Conservation (phyloP, 2,797 vertebrate genomes). For the Chanos chanos region DNA sequence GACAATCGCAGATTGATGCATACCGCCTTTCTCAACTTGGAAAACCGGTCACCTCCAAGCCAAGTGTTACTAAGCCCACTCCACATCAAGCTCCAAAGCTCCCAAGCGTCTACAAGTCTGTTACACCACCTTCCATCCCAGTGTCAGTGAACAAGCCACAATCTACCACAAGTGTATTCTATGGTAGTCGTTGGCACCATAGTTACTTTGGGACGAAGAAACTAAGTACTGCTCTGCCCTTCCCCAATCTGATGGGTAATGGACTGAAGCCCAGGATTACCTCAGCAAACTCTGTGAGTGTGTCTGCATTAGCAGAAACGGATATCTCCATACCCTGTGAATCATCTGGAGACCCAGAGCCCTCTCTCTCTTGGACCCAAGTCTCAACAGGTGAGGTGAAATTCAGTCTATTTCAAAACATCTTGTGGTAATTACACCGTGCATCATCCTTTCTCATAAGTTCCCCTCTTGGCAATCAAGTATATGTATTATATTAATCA, state of each 20-base stretch:
- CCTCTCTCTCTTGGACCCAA: constrained; percentile 73
- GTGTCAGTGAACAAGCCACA: constrained; percentile 44
- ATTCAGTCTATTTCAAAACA: too few species aligned
- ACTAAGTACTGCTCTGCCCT: constrained; percentile 60
- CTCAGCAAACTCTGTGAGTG: constrained; percentile 56
- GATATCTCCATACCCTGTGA: constrained; percentile 69
- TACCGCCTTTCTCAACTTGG: constrained; percentile 62
- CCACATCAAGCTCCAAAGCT: constrained; percentile 41
- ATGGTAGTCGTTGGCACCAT: constrained; percentile 55
- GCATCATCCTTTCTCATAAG: too few species aligned
- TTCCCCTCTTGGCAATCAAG: too few species aligned
- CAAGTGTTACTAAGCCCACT: constrained; percentile 42
- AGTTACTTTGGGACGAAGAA: constrained; percentile 46
- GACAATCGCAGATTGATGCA: constrained; percentile 70
- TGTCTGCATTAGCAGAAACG: constrained; percentile 68
- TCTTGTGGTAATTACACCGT: too few species aligned
- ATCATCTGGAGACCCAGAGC: constrained; percentile 66
- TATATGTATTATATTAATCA: too few species aligned
- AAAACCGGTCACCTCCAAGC: constrained; percentile 60
- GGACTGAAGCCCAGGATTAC: constrained; percentile 67
- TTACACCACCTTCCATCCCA: constrained; percentile 35
- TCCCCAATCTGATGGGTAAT: constrained; percentile 57
- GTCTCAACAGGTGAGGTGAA: constrained; percentile 72
- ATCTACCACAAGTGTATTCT: constrained; percentile 31
- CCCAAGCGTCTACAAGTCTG: constrained; percentile 37